Evolutionary conservation across 1,140 invertebrate genomes (phyloP), one percentile per base, ranked within the genome.

Genomic region (Drosophila sp.): DNA sequence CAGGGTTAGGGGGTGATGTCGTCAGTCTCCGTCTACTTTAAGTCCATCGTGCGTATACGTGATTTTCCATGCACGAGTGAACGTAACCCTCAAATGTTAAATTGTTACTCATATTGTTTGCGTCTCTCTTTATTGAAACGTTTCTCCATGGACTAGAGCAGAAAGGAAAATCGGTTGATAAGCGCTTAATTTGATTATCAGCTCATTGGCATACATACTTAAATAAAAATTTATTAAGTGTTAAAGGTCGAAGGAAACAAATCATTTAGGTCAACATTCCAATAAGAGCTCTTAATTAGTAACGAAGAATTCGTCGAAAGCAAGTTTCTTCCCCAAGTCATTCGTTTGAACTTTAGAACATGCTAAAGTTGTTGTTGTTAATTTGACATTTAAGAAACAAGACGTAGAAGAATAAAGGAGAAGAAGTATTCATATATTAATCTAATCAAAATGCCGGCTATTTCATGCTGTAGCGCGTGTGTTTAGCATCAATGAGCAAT

Each of bases 1-100:
- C 47, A 56, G 50, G 44, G 30, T 11, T 55, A 6, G 50, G 27
- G 44, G 44, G 44, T 50, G 23, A 50, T 62, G 40, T 50, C 41
- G 25, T 62, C 60, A 62, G 40, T 50, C 47, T 35, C 35, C 60
- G n/a, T 30, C 17, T 61, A 60, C n/a, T 23, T 41, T 7, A 54
- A 38, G 38, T 29, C 38, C 57, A 77, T 73, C n/a, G 76, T 86
- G 84, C 83, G 83, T 86, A 89, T 89, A 33, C 70, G 79, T 70
- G 62, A 86, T 86, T 86, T 65, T 62, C 17, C 72, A 86, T 74
- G 83, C 83, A 86, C 79, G 83, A 87, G 67, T 87, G 65, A 72
- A 56, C 44, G 57, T 73, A 70, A 64, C 66, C 65, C 71, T 60
- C 66, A 54, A 76, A 75, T 25, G 70, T 54, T 66, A 32, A 40